Base-by-base conservation (phyloP, 1,140 invertebrate genomes). In the Lasioglossum albipes region DNA sequence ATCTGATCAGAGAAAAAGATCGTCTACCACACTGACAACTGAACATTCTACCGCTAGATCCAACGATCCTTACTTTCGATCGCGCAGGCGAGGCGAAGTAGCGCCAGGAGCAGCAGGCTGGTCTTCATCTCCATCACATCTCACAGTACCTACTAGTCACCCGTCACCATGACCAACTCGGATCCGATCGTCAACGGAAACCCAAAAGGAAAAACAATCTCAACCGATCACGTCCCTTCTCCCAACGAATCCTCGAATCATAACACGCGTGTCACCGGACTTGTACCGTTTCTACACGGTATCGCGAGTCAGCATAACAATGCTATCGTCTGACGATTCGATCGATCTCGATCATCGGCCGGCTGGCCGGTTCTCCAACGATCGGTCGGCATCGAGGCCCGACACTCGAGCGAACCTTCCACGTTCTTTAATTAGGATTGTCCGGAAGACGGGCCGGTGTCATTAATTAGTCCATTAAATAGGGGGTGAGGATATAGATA, bases 81-180 rank as follows among this genome's bases (percentile, higher is more conserved):
- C 42, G 86, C 76, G 67, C 81, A 82, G 68, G 82, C 81, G 31
- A 89, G 85, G 65, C 86, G 86, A 65, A 89, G 84, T 45, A 89
- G 82, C 79, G 75, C 85, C 68, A 89, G 77, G 68, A 89, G 88
- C 66, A 89, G 70, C 73, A 89, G 82, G 78, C 86, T 87, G 80
- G 87, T 87, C 81, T 86, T 87, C 67, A 89, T 70, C 77, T 89
- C 82, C 88, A 89, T 89, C 82, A 85, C 88, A 89, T 89, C 79
- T 89, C 87, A 88, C 83, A 88, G 31, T 69, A 49, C 71, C 61
- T 61, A 49, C 65, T 36, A 72, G 69, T 68, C 18, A 64, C 66
- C 69, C 31, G 22, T 6, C 57, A 59, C 52, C 57, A 59, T 59
- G 20, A 6, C 57, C 57, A 59, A 59, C 6, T 6, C 1, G 7